These are phyloP conservation scores for Agrilus biguttatus DNA, from an alignment of 2,888 invertebrate species.

Conservation along the genomic window DNA sequence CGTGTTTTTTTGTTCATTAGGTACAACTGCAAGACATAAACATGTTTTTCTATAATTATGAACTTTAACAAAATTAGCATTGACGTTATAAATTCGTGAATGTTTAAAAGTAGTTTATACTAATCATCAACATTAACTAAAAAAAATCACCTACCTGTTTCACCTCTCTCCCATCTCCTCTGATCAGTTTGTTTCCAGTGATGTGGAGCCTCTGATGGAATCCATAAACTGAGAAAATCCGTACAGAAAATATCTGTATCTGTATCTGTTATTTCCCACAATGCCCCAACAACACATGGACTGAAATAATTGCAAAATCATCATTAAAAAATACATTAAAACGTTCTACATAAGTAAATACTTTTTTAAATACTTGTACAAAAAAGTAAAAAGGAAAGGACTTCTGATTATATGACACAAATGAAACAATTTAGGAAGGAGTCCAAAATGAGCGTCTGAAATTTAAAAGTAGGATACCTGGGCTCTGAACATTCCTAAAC, in stretches of 20 bases:
- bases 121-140: not conserved
- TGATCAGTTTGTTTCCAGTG: conserved; percentile 35
- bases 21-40: conserved; percentile 2
- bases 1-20: conserved; percentile 1
- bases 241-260: conserved; percentile 36
- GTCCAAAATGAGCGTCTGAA: too few relatives aligned
- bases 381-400: too few relatives aligned
- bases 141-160: conserved; percentile 13
- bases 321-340: not conserved
- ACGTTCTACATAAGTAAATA: too few relatives aligned
- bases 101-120: too few relatives aligned
- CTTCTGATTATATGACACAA: too few relatives aligned
- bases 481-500: too few relatives aligned
- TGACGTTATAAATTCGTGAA: too few relatives aligned
- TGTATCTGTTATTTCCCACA: conserved; percentile 37
- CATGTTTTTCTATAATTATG: not conserved
- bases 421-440: too few relatives aligned
- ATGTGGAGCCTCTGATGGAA: conserved; percentile 23
- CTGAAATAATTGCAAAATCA: conserved; percentile 16
- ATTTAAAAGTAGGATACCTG: too few relatives aligned
- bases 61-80: not conserved
- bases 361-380: not conserved
- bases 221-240: conserved; percentile 34
- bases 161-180: conserved; percentile 27
- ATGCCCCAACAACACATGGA: conserved; percentile 37